A percentile compares a stretch with the other conserved stretches of the same genome.
phyloP scores from a whole-genome alignment of 2,797 vertebrate genomes.

The Melanotaenia maccullochi region DNA sequence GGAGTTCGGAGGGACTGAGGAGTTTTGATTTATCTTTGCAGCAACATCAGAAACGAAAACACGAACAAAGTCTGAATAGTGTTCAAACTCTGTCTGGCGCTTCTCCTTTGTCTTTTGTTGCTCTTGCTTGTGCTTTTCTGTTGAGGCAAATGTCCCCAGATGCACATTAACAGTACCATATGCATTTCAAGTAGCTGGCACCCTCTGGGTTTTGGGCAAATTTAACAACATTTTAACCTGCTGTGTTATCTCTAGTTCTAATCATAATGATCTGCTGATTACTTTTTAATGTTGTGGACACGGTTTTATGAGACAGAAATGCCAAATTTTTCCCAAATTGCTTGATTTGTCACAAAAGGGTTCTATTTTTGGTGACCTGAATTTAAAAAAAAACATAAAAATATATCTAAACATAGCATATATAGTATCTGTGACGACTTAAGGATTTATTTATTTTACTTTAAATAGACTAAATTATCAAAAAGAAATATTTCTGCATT shows the following conservation, averaged over 20 bases:
- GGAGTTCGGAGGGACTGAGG: slow-evolving; percentile 34
- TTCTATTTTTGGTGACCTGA: neutral
- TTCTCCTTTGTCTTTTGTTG: slow-evolving; percentile 24
- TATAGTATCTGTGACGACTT: neutral
- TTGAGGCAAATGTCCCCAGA: slow-evolving; percentile 39
- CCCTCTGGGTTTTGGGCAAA: slow-evolving; percentile 31
- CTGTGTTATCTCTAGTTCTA: slow-evolving; percentile 15
- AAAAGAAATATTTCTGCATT: neutral
- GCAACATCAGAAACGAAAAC: slow-evolving; percentile 52
- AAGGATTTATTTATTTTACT: neutral
- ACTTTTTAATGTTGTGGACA: neutral
- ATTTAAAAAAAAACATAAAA: neutral
- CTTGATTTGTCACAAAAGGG: neutral
- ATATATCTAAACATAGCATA: neutral
- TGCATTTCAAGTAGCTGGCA: slow-evolving; percentile 50
- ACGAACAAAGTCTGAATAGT: slow-evolving; percentile 46
- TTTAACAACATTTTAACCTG: slow-evolving; percentile 36
- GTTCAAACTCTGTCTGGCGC: slow-evolving; percentile 42
- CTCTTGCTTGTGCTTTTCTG: slow-evolving; percentile 19
- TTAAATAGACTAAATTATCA: neutral
- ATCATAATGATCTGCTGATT: neutral
- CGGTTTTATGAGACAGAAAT: slow-evolving; percentile 14
- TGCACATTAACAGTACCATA: slow-evolving; percentile 34
- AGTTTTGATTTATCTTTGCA: slow-evolving; percentile 56
- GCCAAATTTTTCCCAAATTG: neutral